Evolutionary conservation across 2,888 invertebrate genomes (phyloP).

Genomic region (Poecilobothrus nobilitatus): DNA sequence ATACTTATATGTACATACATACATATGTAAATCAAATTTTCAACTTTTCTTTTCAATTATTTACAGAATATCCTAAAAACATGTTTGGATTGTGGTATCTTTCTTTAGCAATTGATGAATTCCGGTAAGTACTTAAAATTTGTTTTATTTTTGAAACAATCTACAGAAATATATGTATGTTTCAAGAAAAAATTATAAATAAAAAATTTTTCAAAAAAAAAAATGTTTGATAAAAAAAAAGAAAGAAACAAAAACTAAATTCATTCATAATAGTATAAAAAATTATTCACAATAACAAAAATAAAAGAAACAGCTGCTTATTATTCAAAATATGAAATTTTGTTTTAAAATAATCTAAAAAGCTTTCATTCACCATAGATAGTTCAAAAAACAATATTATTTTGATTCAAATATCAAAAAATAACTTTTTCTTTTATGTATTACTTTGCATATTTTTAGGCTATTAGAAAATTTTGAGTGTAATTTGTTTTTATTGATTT

Average conservation of each 20-base stretch:
- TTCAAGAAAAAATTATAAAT: too few relatives aligned
- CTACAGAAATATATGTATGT: too few relatives aligned
- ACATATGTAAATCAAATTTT: not conserved
- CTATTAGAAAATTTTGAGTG: not conserved
- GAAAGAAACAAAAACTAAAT: too few relatives aligned
- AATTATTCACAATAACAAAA: not conserved
- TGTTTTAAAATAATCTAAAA: not conserved
- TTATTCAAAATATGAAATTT: not conserved
- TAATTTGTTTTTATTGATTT: not conserved
- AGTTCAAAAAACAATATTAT: too few relatives aligned
- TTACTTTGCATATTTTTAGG: not conserved
- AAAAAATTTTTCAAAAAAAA: too few relatives aligned
- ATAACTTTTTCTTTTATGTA: not conserved
- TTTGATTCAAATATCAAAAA: not conserved
- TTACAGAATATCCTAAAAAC: not conserved
- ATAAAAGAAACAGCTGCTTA: not conserved
- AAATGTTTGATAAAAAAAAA: too few relatives aligned
- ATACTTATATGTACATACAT: too few relatives aligned
- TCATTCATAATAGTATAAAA: too few relatives aligned
- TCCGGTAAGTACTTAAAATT: constrained; percentile 20
- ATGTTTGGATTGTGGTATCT: constrained; percentile 26
- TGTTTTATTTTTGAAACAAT: too few relatives aligned
- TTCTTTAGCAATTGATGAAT: constrained; percentile 22
- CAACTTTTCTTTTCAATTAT: not conserved
- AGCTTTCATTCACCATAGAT: not conserved